Conservation (phyloP, 1,140 invertebrate genomes). For the Aricia agestis region DNA sequence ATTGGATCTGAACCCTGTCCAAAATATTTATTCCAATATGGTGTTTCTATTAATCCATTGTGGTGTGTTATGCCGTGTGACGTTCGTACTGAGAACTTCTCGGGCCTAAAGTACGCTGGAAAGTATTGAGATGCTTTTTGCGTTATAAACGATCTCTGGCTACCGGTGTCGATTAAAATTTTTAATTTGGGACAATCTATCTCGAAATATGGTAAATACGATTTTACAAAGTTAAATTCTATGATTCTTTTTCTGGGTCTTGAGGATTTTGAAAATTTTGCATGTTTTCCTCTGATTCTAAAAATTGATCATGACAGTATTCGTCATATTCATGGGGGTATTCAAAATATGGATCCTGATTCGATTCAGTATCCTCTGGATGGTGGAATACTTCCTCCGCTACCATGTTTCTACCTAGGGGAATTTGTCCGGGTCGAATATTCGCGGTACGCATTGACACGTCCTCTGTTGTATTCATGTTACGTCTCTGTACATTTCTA, state of each 20-base stretch:
- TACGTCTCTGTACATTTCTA: conserved; percentile 1
- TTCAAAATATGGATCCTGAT: neutral
- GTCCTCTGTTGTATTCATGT: conserved; percentile 8
- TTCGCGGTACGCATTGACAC: too few relatives aligned
- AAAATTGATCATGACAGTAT: too few relatives aligned
- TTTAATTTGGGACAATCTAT: conserved; percentile 25
- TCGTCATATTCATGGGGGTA: conserved; percentile 3
- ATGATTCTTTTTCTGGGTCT: conserved; percentile 12
- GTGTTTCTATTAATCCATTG: conserved; percentile 18
- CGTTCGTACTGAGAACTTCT: conserved; percentile 23
- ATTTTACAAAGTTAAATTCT: conserved; percentile 31
- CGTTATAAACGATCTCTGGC: conserved; percentile 28
- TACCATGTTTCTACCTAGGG: conserved; percentile 4
- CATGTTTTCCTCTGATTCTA: neutral
- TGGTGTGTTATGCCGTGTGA: conserved; percentile 17
- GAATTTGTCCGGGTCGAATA: neutral
- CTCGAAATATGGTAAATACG: conserved; percentile 30
- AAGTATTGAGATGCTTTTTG: conserved; percentile 22
- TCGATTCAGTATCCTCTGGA: neutral
- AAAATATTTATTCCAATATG: conserved; percentile 20
- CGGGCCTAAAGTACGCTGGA: conserved; percentile 18
- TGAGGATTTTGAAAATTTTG: conserved; percentile 20
- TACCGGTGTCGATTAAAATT: conserved; percentile 27
- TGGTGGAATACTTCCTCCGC: conserved; percentile 12
- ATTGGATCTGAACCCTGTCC: conserved; percentile 1